Percentiles rank a stretch among this genome's conserved stretches.
Evolutionary conservation across 2,888 invertebrate species (phyloP).

Genomic region (Parapristionchus giblindavisi): DNA sequence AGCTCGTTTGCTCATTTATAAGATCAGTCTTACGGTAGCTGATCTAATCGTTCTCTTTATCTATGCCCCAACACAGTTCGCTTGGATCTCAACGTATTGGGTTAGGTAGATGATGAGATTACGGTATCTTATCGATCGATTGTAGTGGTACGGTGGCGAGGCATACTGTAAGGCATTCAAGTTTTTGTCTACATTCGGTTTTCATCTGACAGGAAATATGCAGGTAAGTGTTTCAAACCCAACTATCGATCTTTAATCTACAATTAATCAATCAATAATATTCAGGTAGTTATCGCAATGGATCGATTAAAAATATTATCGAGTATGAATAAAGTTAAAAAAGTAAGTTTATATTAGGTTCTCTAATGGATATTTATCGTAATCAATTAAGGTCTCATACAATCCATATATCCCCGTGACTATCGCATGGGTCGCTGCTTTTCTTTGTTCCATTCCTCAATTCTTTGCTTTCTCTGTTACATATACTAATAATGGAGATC

Average conservation of each 20-base stretch:
- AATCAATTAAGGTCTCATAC: conserved; percentile 18
- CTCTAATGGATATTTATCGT: background rate
- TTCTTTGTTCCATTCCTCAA: conserved; percentile 54
- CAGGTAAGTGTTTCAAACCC: conserved; percentile 40
- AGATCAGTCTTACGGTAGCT: conserved; percentile 54
- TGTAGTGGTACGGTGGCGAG: conserved; percentile 58
- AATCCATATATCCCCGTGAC: conserved; percentile 2
- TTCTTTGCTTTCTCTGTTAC: conserved; percentile 49
- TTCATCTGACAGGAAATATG: conserved; percentile 60
- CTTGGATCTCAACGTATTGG: conserved; percentile 55
- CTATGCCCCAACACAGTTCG: conserved; percentile 57
- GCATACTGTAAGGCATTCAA: conserved; percentile 51
- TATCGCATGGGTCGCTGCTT: conserved; percentile 51
- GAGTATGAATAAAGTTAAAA: conserved; percentile 38
- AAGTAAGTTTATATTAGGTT: background rate
- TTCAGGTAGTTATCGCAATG: conserved; percentile 54
- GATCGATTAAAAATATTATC: conserved; percentile 56
- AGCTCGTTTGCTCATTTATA: conserved; percentile 53
- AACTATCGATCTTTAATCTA: background rate
- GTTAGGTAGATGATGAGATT: conserved; percentile 32
- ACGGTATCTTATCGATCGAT: background rate
- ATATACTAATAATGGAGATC: conserved; percentile 42
- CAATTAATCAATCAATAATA: background rate
- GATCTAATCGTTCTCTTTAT: conserved; percentile 55
- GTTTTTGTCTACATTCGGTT: conserved; percentile 56